Evolutionary conservation across 1,140 invertebrate genomes (phyloP).

Genomic region (Rhynchophorus ferrugineus): DNA sequence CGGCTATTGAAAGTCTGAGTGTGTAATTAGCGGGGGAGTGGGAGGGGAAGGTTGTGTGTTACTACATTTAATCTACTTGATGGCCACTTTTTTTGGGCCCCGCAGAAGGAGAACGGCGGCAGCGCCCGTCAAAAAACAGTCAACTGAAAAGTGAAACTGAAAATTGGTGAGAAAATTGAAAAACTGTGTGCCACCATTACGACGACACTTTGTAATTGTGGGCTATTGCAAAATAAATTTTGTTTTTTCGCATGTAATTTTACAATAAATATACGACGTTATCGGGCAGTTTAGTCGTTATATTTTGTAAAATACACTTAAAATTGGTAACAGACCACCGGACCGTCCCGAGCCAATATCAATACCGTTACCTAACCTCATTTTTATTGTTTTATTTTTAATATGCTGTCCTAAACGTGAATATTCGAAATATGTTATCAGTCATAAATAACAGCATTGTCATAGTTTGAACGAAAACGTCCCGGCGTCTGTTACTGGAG

Average conservation of each 20-base stretch:
- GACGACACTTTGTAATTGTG: slow-evolving; percentile 25
- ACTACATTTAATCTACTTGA: neutral
- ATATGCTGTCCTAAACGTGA: too few relatives aligned
- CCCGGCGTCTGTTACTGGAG: slow-evolving; percentile 9
- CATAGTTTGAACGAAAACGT: too few relatives aligned
- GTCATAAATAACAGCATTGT: too few relatives aligned
- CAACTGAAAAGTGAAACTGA: slow-evolving; percentile 19
- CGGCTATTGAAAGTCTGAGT: too few relatives aligned
- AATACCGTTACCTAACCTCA: too few relatives aligned
- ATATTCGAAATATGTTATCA: too few relatives aligned
- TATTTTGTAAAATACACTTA: slow-evolving; percentile 42
- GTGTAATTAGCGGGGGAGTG: too few relatives aligned
- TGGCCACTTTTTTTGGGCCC: slow-evolving; percentile 17
- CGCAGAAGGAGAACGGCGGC: slow-evolving; percentile 1
- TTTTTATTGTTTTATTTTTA: too few relatives aligned
- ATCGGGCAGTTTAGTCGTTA: slow-evolving; percentile 40
- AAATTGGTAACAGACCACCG: slow-evolving; percentile 16
- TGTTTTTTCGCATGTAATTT: slow-evolving; percentile 39
- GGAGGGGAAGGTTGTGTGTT: neutral
- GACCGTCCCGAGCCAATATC: neutral
- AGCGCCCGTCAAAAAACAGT: slow-evolving; percentile 18
- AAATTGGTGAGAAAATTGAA: slow-evolving; percentile 28
- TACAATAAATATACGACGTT: slow-evolving; percentile 43
- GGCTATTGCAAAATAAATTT: slow-evolving; percentile 36
- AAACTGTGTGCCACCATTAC: slow-evolving; percentile 19